These are phyloP conservation scores for Corythaeola cristata DNA, from an alignment of 2,113 vertebrate species.

Conservation along the genomic window DNA sequence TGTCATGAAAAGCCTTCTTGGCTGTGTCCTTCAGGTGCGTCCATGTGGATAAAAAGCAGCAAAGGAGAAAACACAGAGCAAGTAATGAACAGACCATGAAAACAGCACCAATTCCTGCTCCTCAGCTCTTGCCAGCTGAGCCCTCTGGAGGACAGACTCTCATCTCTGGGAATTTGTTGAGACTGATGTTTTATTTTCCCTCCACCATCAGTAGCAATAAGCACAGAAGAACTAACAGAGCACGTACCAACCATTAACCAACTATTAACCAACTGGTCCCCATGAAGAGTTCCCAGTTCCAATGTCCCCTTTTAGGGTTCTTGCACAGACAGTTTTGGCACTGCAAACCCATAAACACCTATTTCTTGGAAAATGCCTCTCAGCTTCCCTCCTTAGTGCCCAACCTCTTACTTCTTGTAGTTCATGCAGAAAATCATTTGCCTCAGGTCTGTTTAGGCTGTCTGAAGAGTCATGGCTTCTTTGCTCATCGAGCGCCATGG, in stretches of 20 bases:
- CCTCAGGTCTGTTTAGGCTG: neutral
- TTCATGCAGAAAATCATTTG: neutral
- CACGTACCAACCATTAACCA: no score
- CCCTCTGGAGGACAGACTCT: neutral
- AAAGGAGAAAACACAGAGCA: neutral
- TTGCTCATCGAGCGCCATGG: accelerated
- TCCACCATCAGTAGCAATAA: neutral
- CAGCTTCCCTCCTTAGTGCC: neutral
- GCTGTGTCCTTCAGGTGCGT: neutral
- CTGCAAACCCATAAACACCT: neutral
- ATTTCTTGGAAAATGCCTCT: neutral
- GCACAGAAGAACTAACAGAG: neutral
- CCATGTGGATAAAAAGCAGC: neutral
- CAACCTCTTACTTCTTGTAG: neutral
- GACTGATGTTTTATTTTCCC: neutral
- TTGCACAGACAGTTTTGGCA: neutral
- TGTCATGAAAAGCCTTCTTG: neutral
- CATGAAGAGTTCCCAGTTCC: neutral
- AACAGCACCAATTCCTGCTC: neutral
- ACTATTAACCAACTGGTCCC: neutral
- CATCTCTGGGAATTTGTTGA: neutral
- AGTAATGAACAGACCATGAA: neutral
- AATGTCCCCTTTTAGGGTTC: accelerated
- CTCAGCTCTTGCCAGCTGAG: neutral
- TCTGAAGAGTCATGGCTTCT: neutral